Evolutionary conservation across 2,888 invertebrate genomes (phyloP).

Genomic region (Leucoptera coffeella): DNA sequence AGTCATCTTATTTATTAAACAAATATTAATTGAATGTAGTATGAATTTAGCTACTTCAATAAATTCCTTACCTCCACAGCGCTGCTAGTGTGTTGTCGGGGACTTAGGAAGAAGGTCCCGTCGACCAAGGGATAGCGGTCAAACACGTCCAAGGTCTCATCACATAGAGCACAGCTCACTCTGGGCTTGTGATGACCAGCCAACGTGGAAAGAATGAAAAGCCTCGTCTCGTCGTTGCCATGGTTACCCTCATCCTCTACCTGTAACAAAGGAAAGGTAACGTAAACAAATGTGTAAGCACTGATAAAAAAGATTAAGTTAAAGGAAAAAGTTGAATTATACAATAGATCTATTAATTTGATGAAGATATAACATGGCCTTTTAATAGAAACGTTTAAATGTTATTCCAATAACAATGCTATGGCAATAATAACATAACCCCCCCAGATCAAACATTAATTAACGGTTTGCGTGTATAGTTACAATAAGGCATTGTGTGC

Average conservation of each 20-base stretch:
- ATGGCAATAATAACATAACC: too few relatives aligned
- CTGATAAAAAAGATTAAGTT: too few relatives aligned
- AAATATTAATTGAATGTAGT: not conserved
- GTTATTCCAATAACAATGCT: too few relatives aligned
- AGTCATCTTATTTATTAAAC: too few relatives aligned
- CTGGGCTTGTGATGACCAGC: conserved; percentile 85
- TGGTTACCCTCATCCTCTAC: conserved; percentile 98
- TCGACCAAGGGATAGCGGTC: conserved; percentile 97
- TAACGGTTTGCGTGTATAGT: too few relatives aligned
- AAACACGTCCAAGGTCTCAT: conserved; percentile 85
- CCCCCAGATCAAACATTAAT: too few relatives aligned
- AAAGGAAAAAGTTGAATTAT: too few relatives aligned
- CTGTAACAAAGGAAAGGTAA: conserved; percentile 51
- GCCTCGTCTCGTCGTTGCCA: conserved; percentile 95
- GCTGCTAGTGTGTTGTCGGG: conserved; percentile 80
- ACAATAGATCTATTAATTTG: too few relatives aligned
- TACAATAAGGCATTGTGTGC: too few relatives aligned
- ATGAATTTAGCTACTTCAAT: conserved; percentile 12
- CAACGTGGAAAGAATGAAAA: conserved; percentile 91
- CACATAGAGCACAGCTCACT: conserved; percentile 83
- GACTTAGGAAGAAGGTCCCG: conserved; percentile 96
- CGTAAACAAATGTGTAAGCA: too few relatives aligned
- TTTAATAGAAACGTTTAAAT: too few relatives aligned
- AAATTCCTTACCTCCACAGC: conserved; percentile 79
- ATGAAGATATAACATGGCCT: too few relatives aligned